Percentiles rank a stretch among this genome's conserved stretches.
Conservation (phyloP, 2,113 vertebrate genomes). For the Bagarius yarrelli region DNA sequence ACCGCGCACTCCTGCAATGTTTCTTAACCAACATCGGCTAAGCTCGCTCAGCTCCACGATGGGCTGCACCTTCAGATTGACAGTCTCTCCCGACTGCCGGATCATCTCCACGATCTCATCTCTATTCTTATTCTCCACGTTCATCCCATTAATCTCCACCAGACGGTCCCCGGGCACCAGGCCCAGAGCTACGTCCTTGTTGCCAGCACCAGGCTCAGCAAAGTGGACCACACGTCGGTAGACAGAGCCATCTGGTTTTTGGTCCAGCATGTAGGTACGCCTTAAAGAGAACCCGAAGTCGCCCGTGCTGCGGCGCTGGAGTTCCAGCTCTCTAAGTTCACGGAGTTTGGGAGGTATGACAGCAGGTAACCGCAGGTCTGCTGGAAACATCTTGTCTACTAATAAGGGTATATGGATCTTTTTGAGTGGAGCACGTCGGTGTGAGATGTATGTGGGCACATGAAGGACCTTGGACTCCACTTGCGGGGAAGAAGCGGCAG, state of each 20-base stretch:
- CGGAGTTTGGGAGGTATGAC: constrained; percentile 76
- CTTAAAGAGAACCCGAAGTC: constrained; percentile 95
- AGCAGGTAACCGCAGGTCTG: constrained; percentile 76
- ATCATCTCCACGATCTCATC: constrained; percentile 99
- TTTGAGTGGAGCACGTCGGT: constrained; percentile 37
- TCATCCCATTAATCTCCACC: constrained; percentile 90
- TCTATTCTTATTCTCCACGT: constrained; percentile 88
- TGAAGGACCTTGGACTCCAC: constrained; percentile 68
- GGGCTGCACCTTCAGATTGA: constrained; percentile 91
- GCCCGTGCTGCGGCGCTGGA: constrained; percentile 87
- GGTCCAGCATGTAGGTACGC: constrained; percentile 89
- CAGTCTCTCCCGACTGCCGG: constrained; percentile 88
- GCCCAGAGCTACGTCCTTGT: constrained; percentile 84
- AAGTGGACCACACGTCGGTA: constrained; percentile 89
- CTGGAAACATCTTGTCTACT: constrained; percentile 78
- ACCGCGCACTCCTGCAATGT: constrained; percentile 64
- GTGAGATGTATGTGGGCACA: constrained; percentile 62
- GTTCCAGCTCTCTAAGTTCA: constrained; percentile 78
- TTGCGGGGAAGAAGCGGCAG: constrained; percentile 74
- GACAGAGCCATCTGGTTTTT: constrained; percentile 78
- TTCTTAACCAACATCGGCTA: constrained; percentile 88
- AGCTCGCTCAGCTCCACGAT: constrained; percentile 93
- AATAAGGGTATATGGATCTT: constrained; percentile 74
- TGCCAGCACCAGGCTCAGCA: constrained; percentile 87
- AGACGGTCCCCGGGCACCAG: constrained; percentile 91